Evolutionary conservation across 2,888 invertebrate genomes (phyloP).

Genomic region (Drosophila kokeensis): DNA sequence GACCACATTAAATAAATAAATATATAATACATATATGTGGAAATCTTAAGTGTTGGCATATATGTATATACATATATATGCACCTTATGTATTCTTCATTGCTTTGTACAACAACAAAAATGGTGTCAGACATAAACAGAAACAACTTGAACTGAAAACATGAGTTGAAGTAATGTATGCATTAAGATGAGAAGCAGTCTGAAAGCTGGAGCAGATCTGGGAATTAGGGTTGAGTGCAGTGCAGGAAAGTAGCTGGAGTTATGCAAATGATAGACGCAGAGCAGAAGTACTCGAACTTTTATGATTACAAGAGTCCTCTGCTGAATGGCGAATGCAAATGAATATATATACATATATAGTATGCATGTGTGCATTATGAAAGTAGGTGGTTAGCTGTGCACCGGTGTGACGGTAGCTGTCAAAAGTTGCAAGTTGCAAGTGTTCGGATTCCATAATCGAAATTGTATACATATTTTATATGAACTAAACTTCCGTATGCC

Average conservation of each 20-base stretch:
- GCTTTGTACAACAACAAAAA: background rate
- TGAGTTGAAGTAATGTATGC: constrained; percentile 32
- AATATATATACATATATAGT: background rate
- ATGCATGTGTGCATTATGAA: background rate
- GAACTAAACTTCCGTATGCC: constrained; percentile 21
- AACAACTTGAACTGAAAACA: constrained; percentile 1
- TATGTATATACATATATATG: background rate
- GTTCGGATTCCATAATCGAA: constrained; percentile 12
- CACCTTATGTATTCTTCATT: too few species aligned
- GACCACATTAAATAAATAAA: background rate
- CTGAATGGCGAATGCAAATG: constrained; percentile 57
- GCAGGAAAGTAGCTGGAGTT: background rate
- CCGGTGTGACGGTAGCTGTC: constrained; percentile 15
- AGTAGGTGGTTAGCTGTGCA: background rate
- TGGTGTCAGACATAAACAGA: background rate
- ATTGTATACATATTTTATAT: constrained; percentile 23
- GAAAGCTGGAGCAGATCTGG: background rate
- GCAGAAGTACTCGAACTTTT: constrained; percentile 52
- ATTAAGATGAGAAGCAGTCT: constrained; percentile 29
- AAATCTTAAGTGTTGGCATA: background rate
- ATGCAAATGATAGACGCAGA: constrained; percentile 53
- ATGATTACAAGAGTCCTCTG: constrained; percentile 57
- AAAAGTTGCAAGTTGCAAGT: constrained; percentile 29
- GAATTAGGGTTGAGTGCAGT: background rate
- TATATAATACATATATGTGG: background rate